These are phyloP conservation scores for Chlorodrepanis virens DNA, from an alignment of 2,113 vertebrate species.

Conservation along the genomic window DNA sequence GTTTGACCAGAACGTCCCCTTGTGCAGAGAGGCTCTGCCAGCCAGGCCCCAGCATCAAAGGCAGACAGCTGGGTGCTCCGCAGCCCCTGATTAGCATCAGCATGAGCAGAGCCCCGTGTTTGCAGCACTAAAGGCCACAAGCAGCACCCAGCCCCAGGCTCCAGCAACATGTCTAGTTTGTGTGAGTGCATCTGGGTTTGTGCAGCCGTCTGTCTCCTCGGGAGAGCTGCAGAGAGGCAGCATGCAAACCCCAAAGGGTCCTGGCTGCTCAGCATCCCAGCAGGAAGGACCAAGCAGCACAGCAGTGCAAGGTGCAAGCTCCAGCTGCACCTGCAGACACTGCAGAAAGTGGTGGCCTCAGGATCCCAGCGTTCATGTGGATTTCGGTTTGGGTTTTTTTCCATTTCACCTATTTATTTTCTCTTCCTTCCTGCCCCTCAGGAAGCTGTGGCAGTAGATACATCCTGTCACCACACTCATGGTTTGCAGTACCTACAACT, in stretches of 20 bases:
- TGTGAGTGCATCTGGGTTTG: not conserved
- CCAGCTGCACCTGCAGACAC: not conserved
- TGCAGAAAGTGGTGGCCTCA: not conserved
- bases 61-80: not conserved
- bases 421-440: not conserved
- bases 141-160: not conserved
- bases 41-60: constrained; percentile 39
- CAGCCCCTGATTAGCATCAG: not conserved
- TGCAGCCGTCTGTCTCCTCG: rapidly evolving
- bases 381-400: not conserved
- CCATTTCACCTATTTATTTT: not conserved
- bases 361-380: rapidly evolving
- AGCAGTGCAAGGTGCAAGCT: not conserved
- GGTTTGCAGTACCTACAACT: not conserved
- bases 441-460: not conserved
- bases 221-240: not conserved
- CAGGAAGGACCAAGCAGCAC: not conserved
- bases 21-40: constrained; percentile 9
- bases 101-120: not conserved
- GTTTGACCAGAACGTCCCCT: constrained; percentile 18
- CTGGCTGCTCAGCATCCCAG: not conserved
- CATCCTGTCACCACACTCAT: rapidly evolving
- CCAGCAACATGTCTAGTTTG: not conserved
- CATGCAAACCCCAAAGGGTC: not conserved
- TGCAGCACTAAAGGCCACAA: not conserved